Conservation (phyloP, 2,797 vertebrate species). For the Helostoma temminkii region DNA sequence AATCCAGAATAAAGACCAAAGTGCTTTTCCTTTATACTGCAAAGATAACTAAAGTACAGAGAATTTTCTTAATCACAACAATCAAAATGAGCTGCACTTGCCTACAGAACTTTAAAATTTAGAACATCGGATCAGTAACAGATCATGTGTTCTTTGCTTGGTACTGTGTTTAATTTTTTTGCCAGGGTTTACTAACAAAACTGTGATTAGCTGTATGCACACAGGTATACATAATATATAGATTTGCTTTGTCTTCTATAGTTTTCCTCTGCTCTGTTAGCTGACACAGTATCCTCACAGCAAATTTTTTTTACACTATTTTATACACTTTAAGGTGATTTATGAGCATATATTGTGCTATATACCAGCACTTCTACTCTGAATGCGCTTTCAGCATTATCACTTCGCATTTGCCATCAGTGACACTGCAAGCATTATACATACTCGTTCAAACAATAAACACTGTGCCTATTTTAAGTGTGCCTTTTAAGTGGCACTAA, state of each 20-base stretch:
- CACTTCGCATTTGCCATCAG: neutral
- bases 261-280: too few species aligned
- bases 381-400: too few species aligned
- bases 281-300: too few species aligned
- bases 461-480: neutral
- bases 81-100: neutral
- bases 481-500: neutral
- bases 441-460: constrained; percentile 23
- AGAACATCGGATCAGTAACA: neutral
- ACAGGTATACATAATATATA: too few species aligned
- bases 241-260: neutral
- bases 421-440: constrained; percentile 22
- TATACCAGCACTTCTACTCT: too few species aligned
- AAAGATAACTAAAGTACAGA: neutral
- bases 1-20: neutral
- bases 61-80: constrained; percentile 10
- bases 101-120: neutral
- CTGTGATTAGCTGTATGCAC: too few species aligned
- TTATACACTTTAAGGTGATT: neutral
- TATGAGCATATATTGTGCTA: neutral
- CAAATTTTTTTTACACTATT: too few species aligned
- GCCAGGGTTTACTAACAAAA: too few species aligned
- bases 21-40: neutral
- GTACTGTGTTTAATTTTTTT: too few species aligned
- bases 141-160: neutral